These are phyloP conservation scores for Mythimna albipuncta DNA, from an alignment of 2,888 invertebrate species.

Conservation along the genomic window DNA sequence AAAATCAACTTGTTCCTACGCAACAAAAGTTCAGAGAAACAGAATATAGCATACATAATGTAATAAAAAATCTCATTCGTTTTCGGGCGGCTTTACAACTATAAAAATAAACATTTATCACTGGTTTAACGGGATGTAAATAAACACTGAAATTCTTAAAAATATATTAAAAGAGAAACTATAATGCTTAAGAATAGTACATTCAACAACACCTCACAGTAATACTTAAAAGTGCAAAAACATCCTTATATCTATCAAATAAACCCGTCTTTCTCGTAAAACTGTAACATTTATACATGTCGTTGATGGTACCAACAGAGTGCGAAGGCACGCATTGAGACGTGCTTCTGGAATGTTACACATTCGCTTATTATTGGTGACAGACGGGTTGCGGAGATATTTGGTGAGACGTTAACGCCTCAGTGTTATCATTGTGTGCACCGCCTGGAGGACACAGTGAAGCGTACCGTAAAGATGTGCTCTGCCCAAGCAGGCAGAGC, in stretches of 20 bases:
- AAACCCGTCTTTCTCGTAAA: too few relatives aligned
- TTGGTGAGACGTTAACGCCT: not conserved
- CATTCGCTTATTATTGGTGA: conserved; percentile 21
- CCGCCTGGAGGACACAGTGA: too few relatives aligned
- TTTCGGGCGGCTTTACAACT: not conserved
- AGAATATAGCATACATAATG: not conserved
- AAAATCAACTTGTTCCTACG: not conserved
- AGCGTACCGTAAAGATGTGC: too few relatives aligned
- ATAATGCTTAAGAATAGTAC: not conserved
- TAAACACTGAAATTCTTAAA: not conserved
- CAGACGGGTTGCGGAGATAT: not conserved
- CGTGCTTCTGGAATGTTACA: conserved; percentile 34
- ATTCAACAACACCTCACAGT: not conserved
- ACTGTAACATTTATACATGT: not conserved
- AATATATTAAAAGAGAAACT: too few relatives aligned
- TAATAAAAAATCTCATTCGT: not conserved
- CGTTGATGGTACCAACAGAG: not conserved
- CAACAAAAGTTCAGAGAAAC: not conserved
- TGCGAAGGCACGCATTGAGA: conserved; percentile 16
- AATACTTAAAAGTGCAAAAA: not conserved
- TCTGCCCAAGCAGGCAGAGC: too few relatives aligned
- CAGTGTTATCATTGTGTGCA: too few relatives aligned
- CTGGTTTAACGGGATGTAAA: not conserved
- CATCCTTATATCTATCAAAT: not conserved
- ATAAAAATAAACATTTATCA: not conserved